phyloP scores from a whole-genome alignment of 1,140 invertebrate genomes.

The Megalonaias nervosa region DNA sequence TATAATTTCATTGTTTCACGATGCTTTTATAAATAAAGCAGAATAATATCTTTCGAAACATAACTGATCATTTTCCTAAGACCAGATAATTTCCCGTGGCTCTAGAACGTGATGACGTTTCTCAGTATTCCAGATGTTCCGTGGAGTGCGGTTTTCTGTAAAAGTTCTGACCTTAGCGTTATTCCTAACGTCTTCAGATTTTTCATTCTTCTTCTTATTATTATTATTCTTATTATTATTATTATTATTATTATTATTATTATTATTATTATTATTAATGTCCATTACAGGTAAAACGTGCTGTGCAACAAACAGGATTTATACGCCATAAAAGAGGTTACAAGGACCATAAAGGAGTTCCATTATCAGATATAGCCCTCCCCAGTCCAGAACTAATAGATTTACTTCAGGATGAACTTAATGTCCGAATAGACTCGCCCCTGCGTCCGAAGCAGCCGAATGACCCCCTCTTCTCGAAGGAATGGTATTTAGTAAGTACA shows the following conservation, averaged over 20 bases:
- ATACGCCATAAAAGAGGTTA: constrained; percentile 83
- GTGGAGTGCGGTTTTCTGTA: background rate
- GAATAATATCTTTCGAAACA: no score
- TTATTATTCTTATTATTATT: no score
- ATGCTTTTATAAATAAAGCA: no score
- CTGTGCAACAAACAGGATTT: constrained; percentile 93
- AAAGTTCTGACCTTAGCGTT: background rate
- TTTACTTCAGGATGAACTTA: constrained; percentile 76
- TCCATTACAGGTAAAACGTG: constrained; percentile 83
- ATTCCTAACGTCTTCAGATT: background rate
- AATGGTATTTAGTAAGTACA: constrained; percentile 90
- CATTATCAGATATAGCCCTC: constrained; percentile 44
- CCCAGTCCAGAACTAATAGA: constrained; percentile 40
- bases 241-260: no score
- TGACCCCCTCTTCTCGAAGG: constrained; percentile 94
- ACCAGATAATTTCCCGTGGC: background rate
- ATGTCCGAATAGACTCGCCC: constrained; percentile 46
- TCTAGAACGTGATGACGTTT: background rate
- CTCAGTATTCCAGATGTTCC: background rate
- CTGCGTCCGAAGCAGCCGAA: constrained; percentile 78
- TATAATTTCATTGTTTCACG: no score
- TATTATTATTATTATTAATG: background rate
- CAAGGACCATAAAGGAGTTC: constrained; percentile 60
- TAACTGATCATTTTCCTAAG: no score
- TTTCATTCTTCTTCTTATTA: background rate